These are phyloP conservation scores for Bradypus variegatus DNA, from an alignment of 2,797 vertebrate genomes.

Conservation along the genomic window DNA sequence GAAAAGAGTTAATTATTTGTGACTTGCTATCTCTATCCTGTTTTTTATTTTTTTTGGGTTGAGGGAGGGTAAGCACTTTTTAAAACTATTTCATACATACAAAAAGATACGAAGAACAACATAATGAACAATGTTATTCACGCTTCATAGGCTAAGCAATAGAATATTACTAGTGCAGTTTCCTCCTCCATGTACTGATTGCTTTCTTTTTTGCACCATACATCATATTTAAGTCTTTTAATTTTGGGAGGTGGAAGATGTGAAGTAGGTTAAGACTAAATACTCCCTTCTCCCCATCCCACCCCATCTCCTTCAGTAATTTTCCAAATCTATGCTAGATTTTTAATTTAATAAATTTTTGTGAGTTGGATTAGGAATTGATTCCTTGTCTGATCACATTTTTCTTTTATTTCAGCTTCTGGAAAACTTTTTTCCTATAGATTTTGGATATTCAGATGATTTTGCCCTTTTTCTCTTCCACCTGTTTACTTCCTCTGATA, in stretches of 20 bases:
- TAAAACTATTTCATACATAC: neutral
- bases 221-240: neutral
- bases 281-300: neutral
- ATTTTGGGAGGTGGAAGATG: neutral
- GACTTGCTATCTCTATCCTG: neutral
- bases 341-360: neutral
- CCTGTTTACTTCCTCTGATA: neutral
- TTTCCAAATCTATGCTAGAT: neutral
- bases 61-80: too few species aligned
- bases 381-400: neutral
- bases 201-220: neutral
- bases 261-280: neutral
- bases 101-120: neutral
- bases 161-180: neutral
- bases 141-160: neutral
- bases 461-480: neutral
- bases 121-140: neutral
- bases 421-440: neutral
- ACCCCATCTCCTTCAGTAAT: neutral
- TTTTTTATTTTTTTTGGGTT: neutral
- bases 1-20: neutral
- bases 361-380: slow-evolving; percentile 4
- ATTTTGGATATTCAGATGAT: neutral
- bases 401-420: neutral
- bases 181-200: neutral